Conservation (phyloP, 2,888 invertebrate genomes). For the Acleris sparsana region DNA sequence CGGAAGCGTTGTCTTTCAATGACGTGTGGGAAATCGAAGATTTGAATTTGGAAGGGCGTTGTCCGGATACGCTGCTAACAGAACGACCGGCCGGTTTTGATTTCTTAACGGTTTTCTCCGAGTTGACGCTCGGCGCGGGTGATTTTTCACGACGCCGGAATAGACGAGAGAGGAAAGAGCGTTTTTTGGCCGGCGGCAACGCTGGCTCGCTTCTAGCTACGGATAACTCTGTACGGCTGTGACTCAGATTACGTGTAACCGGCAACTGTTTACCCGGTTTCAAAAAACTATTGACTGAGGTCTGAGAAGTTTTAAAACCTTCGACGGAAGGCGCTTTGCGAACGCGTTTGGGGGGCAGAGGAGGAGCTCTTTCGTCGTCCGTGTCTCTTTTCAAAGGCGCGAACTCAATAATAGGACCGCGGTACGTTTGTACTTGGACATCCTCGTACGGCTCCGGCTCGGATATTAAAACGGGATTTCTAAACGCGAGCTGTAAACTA, state of each 20-base stretch:
- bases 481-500: constrained; percentile 93
- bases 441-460: constrained; percentile 85
- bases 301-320: constrained; percentile 70
- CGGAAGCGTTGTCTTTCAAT: constrained; percentile 70
- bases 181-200: constrained; percentile 74
- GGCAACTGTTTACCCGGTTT: constrained; percentile 68
- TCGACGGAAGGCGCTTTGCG: constrained; percentile 78
- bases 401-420: constrained; percentile 81
- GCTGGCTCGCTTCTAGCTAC: constrained; percentile 72
- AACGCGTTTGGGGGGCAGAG: constrained; percentile 91
- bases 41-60: constrained; percentile 78
- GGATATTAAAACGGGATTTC: constrained; percentile 88
- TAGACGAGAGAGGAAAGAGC: constrained; percentile 75
- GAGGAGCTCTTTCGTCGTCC: constrained; percentile 87
- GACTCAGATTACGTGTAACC: constrained; percentile 56
- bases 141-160: constrained; percentile 75
- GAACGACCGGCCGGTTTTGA: constrained; percentile 82
- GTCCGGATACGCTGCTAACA: constrained; percentile 85
- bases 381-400: constrained; percentile 80
- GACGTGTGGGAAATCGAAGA: constrained; percentile 73
- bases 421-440: constrained; percentile 74
- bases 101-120: constrained; percentile 59
- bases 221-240: constrained; percentile 51
- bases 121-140: constrained; percentile 72
- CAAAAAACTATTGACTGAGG: constrained; percentile 69